Evolutionary conservation across 2,113 vertebrate genomes (phyloP), one percentile per base, ranked within the genome.

Genomic region (Spermophilus dauricus): DNA sequence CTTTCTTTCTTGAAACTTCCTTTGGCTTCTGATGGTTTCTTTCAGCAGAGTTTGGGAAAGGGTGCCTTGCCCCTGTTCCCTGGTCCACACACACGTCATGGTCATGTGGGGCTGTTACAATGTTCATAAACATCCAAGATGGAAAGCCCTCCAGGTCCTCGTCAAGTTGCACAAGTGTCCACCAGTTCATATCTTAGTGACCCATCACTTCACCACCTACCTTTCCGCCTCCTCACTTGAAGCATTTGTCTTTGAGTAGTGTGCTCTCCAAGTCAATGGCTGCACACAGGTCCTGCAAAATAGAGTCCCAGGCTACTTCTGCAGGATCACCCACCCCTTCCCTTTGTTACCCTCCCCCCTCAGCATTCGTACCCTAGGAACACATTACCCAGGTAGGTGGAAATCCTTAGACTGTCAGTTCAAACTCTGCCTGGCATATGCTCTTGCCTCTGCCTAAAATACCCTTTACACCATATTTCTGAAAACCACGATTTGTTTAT

Each of bases 41-140:
- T 73, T 96, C 37, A 91, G 42, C 7, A 92, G 65, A 24, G 34
- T 86, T 90, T 94, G 75, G 93, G 95, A 91, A 78, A 10, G 5
- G 12, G 58, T 42, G 13, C 1, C 37, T 84, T 76, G 8, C 48
- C 37, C 17, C 8, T 45, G 37, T 42, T 4, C 58, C 32, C 0
- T 51, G 51, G 37, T 53, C 56, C 65, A 24, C 4, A 89, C 42
- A 39, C 8, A 56, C 16, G 39, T 28, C 73, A 24, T 63, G 17
- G 39, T 32, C 73, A 24, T 63, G 17, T 89, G 69, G 32, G 89
- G 20, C 42, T 72, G 20, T 48, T 12, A 12, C 8, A 20, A 30
- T n/a, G 58, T 39, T 95, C 83, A 42, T 26, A 70, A 80, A 48
- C 5, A 73, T 56, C 4, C 1, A 32, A 20, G 34, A 22, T 30